Conservation (phyloP, 2,113 vertebrate genomes). For the Okapia johnstoni region DNA sequence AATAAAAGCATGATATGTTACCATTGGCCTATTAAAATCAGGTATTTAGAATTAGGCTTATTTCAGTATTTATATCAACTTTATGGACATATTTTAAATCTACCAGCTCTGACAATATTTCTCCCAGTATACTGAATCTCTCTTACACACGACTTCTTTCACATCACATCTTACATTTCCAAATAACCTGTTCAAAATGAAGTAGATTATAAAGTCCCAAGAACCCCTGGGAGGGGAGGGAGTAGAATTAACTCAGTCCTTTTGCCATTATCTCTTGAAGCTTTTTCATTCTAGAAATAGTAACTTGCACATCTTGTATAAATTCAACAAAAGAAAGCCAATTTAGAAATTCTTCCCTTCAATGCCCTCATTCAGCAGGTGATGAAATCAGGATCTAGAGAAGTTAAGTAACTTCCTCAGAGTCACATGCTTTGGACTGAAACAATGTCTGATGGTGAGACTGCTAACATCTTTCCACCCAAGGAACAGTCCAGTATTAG, state of each 20-base stretch:
- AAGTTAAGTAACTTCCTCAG: conserved; percentile 38
- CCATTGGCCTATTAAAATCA: not conserved
- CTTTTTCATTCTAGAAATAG: not conserved
- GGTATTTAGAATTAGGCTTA: not conserved
- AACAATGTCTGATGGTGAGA: not conserved
- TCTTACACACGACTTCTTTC: not conserved
- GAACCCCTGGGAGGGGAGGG: not conserved
- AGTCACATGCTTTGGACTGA: conserved; percentile 32
- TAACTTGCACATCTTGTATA: not conserved
- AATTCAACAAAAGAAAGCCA: not conserved
- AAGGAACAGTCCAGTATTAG: not conserved
- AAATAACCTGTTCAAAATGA: conserved; percentile 5
- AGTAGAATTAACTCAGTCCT: not conserved
- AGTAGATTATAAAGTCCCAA: conserved; percentile 21
- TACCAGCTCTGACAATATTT: not conserved
- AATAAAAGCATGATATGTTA: not conserved
- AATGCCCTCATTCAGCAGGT: not conserved
- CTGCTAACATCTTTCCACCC: not conserved
- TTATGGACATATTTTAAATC: not conserved
- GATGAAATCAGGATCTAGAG: conserved; percentile 34
- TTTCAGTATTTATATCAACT: not conserved
- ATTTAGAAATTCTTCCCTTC: conserved; percentile 33
- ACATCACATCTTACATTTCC: not conserved
- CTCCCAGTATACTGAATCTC: not conserved
- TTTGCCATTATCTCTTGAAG: not conserved